Evolutionary conservation across 2,113 vertebrate species (phyloP).

Genomic region (Calidris pygmaea): DNA sequence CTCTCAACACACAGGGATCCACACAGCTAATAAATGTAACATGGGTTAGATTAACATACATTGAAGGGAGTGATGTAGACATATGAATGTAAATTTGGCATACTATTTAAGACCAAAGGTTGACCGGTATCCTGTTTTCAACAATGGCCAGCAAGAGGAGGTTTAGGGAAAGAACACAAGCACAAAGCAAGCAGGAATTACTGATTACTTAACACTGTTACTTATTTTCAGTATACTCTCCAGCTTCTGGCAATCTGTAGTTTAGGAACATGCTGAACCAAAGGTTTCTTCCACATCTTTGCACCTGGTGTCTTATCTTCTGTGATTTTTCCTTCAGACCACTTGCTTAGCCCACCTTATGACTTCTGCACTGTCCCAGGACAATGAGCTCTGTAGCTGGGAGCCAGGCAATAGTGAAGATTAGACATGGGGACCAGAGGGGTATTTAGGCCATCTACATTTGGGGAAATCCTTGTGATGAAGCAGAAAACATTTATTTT

Average conservation of each 20-base stretch:
- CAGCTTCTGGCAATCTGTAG: neutral
- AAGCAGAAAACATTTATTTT: neutral
- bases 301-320: neutral
- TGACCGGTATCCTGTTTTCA: neutral
- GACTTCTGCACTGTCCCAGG: neutral
- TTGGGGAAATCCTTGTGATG: neutral
- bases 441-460: neutral
- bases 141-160: neutral
- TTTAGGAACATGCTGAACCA: neutral
- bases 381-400: neutral
- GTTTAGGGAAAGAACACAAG: neutral
- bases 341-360: neutral
- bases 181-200: neutral
- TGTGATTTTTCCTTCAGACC: neutral
- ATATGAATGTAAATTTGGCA: neutral
- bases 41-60: neutral
- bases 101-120: neutral
- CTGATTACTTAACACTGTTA: neutral
- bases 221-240: neutral
- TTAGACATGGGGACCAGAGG: neutral
- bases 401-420: neutral
- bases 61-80: neutral
- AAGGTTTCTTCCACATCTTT: neutral
- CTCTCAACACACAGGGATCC: neutral
- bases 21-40: neutral